A percentile compares a stretch with the other conserved stretches of the same genome.
Evolutionary conservation across 2,113 vertebrate genomes (phyloP).

Genomic region (Ochotona curzoniae): DNA sequence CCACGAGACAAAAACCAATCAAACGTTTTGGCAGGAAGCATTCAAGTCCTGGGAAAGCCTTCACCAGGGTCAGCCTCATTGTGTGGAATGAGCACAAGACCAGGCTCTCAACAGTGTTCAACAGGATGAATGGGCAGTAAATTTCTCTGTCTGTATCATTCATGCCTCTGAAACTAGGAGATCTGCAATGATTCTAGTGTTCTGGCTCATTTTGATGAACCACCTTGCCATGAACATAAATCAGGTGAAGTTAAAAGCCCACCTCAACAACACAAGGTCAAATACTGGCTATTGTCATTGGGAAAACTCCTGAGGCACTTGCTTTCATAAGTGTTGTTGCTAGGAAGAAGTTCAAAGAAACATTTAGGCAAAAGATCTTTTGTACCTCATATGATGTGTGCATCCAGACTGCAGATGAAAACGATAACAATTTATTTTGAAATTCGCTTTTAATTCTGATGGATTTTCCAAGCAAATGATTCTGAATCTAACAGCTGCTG

Average conservation of each 20-base stretch:
- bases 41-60: not conserved
- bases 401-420: conserved; percentile 58
- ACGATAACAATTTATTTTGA: conserved; percentile 74
- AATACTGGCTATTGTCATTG: conserved; percentile 18
- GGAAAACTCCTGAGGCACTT: not conserved
- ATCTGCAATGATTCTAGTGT: not conserved
- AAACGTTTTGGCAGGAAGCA: not conserved
- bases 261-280: conserved; percentile 16
- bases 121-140: not conserved
- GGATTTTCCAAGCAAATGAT: conserved; percentile 78
- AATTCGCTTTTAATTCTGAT: conserved; percentile 79
- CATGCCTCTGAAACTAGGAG: not conserved
- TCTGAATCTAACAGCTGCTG: conserved; percentile 74
- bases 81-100: not conserved
- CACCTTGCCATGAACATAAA: conserved; percentile 39
- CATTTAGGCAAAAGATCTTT: conserved; percentile 20
- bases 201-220: conserved; percentile 53
- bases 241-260: conserved; percentile 56
- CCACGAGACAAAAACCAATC: not conserved
- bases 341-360: conserved; percentile 63
- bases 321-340: conserved; percentile 40
- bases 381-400: conserved; percentile 35
- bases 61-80: not conserved
- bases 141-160: conserved; percentile 49
- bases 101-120: not conserved